phyloP scores from a whole-genome alignment of 2,888 invertebrate species.

The Morinoia aosen region DNA sequence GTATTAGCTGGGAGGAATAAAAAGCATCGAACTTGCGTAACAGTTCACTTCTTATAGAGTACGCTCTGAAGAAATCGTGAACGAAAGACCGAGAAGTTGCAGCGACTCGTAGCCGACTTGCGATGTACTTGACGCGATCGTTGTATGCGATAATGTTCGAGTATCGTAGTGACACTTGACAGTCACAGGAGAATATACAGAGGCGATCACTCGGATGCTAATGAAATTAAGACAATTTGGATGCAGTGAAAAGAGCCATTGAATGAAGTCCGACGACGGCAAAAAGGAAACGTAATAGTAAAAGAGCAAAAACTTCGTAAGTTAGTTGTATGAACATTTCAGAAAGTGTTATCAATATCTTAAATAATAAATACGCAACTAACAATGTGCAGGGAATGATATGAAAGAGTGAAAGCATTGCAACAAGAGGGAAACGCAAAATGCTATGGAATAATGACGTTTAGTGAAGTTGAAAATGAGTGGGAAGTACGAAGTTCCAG shows the following conservation, averaged over 20 bases:
- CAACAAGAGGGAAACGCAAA: no score
- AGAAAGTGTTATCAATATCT: no score
- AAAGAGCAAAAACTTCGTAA: neutral
- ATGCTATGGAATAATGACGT: no score
- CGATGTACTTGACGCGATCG: slow-evolving; percentile 5
- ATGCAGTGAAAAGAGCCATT: neutral
- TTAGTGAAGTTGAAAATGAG: neutral
- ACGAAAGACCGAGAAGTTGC: neutral
- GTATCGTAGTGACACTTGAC: neutral
- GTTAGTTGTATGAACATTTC: neutral
- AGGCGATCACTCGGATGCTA: neutral
- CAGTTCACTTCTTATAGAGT: neutral
- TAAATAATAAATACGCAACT: no score
- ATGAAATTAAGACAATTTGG: neutral
- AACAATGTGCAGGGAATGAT: no score
- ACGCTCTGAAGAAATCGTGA: neutral
- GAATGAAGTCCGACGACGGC: neutral
- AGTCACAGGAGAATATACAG: neutral
- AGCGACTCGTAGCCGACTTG: neutral
- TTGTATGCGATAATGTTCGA: slow-evolving; percentile 47
- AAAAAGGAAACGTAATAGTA: neutral
- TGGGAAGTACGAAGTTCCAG: neutral
- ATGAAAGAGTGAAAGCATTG: no score
- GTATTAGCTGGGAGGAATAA: neutral
- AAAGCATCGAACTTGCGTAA: neutral